These are phyloP conservation scores for Campylomormyrus numenius DNA, from an alignment of 2,113 vertebrate genomes.

Conservation along the genomic window DNA sequence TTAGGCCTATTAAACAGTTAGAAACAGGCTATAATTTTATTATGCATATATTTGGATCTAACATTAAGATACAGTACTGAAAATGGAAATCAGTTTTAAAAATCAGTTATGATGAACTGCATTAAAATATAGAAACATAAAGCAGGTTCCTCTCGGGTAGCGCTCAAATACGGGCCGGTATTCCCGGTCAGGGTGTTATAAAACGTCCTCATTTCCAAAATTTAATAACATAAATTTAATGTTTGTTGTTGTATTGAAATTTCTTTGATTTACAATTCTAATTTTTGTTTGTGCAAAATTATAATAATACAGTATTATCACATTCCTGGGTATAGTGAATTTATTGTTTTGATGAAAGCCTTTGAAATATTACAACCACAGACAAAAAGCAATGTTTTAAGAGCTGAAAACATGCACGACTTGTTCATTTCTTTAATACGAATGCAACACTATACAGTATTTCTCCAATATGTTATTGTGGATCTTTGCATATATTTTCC, in stretches of 20 bases:
- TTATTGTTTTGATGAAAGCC: not conserved
- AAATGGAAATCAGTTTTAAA: not conserved
- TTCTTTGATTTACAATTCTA: not conserved
- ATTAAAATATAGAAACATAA: not conserved
- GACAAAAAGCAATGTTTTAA: not conserved
- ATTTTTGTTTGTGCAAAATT: not conserved
- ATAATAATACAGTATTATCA: not conserved
- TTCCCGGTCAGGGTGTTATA: not conserved
- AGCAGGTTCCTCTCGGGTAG: not conserved
- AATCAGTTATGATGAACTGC: not conserved
- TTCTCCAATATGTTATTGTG: not conserved
- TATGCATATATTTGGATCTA: not conserved
- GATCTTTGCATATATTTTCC: not conserved
- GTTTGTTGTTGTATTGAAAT: not conserved
- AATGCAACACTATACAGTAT: not conserved
- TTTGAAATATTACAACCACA: not conserved
- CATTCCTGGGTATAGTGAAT: not conserved
- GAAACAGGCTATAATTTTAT: not conserved
- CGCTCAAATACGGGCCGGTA: not conserved
- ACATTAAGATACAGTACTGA: not conserved
- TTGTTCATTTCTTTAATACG: not conserved
- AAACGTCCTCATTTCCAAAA: not conserved
- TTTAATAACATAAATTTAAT: not conserved
- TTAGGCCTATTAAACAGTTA: not conserved
- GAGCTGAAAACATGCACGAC: not conserved